These are phyloP conservation scores for Aphodius granarius DNA, from an alignment of 2,888 invertebrate genomes.

Conservation along the genomic window DNA sequence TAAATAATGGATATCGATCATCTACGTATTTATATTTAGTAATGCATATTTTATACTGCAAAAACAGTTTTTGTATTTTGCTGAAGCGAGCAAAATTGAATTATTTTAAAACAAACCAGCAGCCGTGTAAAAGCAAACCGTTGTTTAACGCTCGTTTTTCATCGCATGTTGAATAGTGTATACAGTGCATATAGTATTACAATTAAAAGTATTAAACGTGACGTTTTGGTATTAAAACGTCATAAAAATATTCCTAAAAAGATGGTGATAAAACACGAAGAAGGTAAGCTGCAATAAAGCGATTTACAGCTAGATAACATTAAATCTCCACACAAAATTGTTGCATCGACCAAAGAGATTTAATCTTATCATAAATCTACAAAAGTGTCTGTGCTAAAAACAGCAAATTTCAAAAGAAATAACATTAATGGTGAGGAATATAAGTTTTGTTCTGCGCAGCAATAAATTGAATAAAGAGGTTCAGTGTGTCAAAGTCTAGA, in stretches of 20 bases:
- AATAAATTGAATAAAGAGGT: not conserved
- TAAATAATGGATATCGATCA: too few species aligned
- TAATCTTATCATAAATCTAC: too few species aligned
- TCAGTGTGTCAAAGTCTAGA: not conserved
- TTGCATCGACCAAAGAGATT: too few species aligned
- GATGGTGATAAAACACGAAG: not conserved
- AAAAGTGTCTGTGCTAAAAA: not conserved
- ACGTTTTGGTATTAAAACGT: too few species aligned
- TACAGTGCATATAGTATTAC: not conserved
- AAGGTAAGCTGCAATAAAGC: not conserved
- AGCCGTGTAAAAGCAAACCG: not conserved
- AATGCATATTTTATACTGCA: too few species aligned
- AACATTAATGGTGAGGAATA: not conserved
- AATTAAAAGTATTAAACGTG: too few species aligned
- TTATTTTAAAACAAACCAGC: not conserved
- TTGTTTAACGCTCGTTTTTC: not conserved
- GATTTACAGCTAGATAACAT: not conserved
- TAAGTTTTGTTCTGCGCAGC: not conserved
- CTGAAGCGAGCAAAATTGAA: not conserved
- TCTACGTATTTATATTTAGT: too few species aligned
- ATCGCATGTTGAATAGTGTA: not conserved
- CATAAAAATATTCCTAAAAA: not conserved
- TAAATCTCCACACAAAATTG: not conserved
- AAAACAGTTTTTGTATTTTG: too few species aligned
- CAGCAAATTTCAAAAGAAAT: not conserved